phyloP scores from a whole-genome alignment of 2,888 invertebrate genomes.

The Drosophila kambysellisi region DNA sequence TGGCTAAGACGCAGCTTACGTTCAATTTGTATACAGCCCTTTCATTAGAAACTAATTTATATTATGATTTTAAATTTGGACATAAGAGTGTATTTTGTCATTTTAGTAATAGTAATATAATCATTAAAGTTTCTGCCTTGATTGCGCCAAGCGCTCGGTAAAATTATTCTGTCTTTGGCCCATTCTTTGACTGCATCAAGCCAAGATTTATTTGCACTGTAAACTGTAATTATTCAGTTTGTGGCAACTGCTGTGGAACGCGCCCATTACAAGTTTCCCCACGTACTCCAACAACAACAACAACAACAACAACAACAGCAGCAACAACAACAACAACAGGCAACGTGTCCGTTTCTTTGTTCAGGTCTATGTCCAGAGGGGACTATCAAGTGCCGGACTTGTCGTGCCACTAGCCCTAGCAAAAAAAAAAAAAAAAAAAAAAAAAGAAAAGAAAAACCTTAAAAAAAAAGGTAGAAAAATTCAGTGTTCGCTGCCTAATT shows the following conservation, averaged over 20 bases:
- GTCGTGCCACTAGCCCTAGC: slow-evolving; percentile 31
- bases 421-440: slow-evolving; percentile 7
- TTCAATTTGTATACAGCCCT: not conserved
- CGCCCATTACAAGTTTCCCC: slow-evolving; percentile 65
- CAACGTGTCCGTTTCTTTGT: slow-evolving; percentile 32
- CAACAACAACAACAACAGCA: slow-evolving; percentile 6
- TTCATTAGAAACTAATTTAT: not conserved
- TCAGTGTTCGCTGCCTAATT: slow-evolving; percentile 37
- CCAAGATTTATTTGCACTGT: slow-evolving; percentile 76
- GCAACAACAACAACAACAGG: slow-evolving; percentile 5
- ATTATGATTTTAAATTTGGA: not conserved
- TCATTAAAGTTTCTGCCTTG: not conserved
- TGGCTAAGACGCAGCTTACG: not conserved
- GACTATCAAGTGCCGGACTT: slow-evolving; percentile 48
- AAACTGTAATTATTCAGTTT: slow-evolving; percentile 80
- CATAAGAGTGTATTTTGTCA: slow-evolving; percentile 2
- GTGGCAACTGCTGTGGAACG: slow-evolving; percentile 68
- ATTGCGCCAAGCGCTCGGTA: not conserved
- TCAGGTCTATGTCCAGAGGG: slow-evolving; percentile 55
- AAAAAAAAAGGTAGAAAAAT: slow-evolving; percentile 14
- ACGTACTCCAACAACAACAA: slow-evolving; percentile 24
- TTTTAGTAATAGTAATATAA: slow-evolving; percentile 1
- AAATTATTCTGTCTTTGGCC: slow-evolving; percentile 18
- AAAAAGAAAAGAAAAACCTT: not conserved
- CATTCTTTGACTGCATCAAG: slow-evolving; percentile 21